These are phyloP conservation scores for Galerucella nymphaeae DNA, from an alignment of 2,888 invertebrate species.

Conservation along the genomic window DNA sequence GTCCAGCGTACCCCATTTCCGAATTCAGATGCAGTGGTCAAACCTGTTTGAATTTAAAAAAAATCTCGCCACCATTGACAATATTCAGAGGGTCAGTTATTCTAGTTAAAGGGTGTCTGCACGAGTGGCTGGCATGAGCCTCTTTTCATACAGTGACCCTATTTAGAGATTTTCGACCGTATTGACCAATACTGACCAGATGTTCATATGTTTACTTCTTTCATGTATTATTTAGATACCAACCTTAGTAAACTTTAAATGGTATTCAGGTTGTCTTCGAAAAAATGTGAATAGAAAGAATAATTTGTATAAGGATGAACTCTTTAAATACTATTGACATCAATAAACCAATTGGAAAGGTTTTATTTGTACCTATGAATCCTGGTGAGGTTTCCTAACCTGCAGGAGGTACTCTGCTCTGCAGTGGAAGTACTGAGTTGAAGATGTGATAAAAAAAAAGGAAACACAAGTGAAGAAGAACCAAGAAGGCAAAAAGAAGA, in stretches of 20 bases:
- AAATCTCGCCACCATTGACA: constrained; percentile 40
- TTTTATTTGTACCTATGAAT: too few species aligned
- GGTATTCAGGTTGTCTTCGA: too few species aligned
- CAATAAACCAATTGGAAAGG: too few species aligned
- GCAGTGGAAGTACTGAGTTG: too few species aligned
- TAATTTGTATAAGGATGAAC: too few species aligned
- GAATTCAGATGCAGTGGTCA: constrained; percentile 36
- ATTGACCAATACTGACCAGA: constrained; percentile 38
- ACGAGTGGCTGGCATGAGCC: constrained; percentile 25
- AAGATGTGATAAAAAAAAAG: too few species aligned
- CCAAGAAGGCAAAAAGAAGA: too few species aligned
- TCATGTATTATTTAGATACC: neutral
- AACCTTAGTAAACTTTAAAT: neutral
- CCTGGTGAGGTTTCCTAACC: too few species aligned
- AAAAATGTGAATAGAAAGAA: too few species aligned
- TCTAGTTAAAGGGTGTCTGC: constrained; percentile 38
- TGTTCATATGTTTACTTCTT: constrained; percentile 25
- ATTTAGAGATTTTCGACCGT: constrained; percentile 20
- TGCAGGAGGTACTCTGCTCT: too few species aligned
- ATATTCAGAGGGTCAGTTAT: constrained; percentile 47
- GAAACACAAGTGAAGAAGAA: too few species aligned
- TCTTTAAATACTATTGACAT: too few species aligned
- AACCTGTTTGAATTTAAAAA: constrained; percentile 45
- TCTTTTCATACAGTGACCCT: constrained; percentile 28
- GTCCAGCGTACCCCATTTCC: constrained; percentile 34